Base-by-base conservation (phyloP, 2,797 vertebrate species). In the Cynodonichthys magdalenae region DNA sequence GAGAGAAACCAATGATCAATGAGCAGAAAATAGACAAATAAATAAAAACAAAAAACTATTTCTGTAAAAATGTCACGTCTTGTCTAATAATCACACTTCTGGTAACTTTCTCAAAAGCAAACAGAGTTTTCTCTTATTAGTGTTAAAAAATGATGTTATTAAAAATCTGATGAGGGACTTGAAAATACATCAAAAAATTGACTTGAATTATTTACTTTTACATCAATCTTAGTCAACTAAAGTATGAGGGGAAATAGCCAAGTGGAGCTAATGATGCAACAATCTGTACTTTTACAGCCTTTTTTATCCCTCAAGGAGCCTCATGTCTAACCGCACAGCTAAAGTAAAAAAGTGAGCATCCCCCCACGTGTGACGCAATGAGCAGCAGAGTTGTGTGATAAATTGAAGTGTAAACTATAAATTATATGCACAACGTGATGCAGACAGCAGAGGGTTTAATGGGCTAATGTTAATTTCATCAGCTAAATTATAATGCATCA, bases 391-490 rank as follows among this genome's bases (percentile, higher is more conserved):
- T 44, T 54, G 69, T 54, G 49, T 66, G 73, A 71, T 72, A 74
- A 56, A 69, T 57, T 70, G 42, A 71, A 75, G 56, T 78, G 66
- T 68, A 74, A 79, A 80, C 53, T 46, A 55, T 71, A 59, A 62
- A 53, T 15, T 44, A 55, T 52, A 41, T 62, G 66, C 66, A 64
- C 12, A 27, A 72, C 52, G 34, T 47, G 18, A 63, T 53, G 56
- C 71, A 61, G 66, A 69, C 70, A 62, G 71, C 4, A 29, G 34
- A 28, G n/a, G 66, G 42, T 47, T 65, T 12, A 51, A 53, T 60
- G 53, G 65, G 59, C 58, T 66, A 53, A 79, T 71, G 63, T 64
- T 79, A 59, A 79, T 83, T 80, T 79, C 55, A 77, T 84, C 76
- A 79, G 71, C 56, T 71, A 69, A 79, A 77, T 80, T 73, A 70